phyloP scores from a whole-genome alignment of 2,113 vertebrate species.

The Hiodon alosoides region DNA sequence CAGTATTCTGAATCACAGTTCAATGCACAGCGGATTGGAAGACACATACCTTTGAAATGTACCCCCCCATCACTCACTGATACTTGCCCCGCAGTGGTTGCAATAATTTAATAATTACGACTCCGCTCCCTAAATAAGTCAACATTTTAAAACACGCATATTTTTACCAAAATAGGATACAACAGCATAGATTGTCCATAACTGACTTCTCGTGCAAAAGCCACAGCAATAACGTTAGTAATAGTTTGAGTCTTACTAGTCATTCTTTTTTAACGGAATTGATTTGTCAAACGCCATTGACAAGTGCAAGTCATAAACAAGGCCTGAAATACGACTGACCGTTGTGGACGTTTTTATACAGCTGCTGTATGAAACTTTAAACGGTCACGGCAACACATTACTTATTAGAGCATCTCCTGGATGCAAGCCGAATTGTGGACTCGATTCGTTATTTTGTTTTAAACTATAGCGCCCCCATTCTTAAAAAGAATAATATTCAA shows the following conservation, averaged over 20 bases:
- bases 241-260: slow-evolving; percentile 17
- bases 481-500: slow-evolving; percentile 21
- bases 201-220: not conserved
- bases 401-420: slow-evolving; percentile 38
- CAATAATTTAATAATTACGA: too few relatives aligned
- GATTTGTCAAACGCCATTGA: slow-evolving; percentile 50
- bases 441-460: slow-evolving; percentile 45
- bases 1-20: too few relatives aligned
- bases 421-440: slow-evolving; percentile 34
- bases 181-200: too few relatives aligned
- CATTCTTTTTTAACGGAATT: slow-evolving; percentile 35
- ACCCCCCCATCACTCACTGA: too few relatives aligned
- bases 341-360: slow-evolving; percentile 45
- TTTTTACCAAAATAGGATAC: too few relatives aligned
- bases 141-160: too few relatives aligned
- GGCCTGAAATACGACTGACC: slow-evolving; percentile 49
- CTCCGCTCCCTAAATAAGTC: too few relatives aligned
- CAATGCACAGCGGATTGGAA: too few relatives aligned
- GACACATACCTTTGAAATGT: too few relatives aligned
- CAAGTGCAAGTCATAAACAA: slow-evolving; percentile 56
- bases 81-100: too few relatives aligned
- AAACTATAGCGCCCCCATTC: slow-evolving; percentile 38
- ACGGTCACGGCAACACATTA: slow-evolving; percentile 45
- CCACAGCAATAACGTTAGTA: not conserved
- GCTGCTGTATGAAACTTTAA: slow-evolving; percentile 39